Evolutionary conservation across 2,113 vertebrate species (phyloP), one percentile per base, ranked within the genome.

Genomic region (Ageneiosus marmoratus): DNA sequence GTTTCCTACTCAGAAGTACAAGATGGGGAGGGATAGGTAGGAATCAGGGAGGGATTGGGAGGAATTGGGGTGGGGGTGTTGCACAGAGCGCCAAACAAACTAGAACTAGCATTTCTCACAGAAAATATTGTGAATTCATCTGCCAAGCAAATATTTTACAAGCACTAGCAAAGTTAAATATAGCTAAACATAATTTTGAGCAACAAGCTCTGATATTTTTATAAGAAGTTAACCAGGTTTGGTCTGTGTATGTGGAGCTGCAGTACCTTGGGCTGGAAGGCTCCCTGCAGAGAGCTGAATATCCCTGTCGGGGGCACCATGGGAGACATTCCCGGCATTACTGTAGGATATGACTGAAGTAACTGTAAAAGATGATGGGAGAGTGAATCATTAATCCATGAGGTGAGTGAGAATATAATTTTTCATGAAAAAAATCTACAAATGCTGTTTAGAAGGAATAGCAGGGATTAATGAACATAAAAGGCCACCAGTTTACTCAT

Each of bases 251-350:
- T 65, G 20, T 67, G 34, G 63, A 41, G 85, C 16, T 63, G 67
- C 63, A 55, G 67, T 91, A 98, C 96, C 93, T 95, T 95, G 82
- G 96, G 95, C 7, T 95, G 95, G 91, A 95, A 95, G 11, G 95
- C 94, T 91, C 94, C 96, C 90, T 96, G 94, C 4, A 96, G 92
- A 0, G 96, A 96, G 84, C 95, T 95, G 51, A 96, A 96, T 67
- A 95, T 94, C 87, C 95, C 95, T 0, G 95, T 94, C 16, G 94
- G 93, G 73, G 94, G 93, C 58, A 96, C 95, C 94, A 95, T 94
- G 79, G 95, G 95, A 82, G 94, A 89, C 89, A 96, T 95, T 73
- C 93, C 94, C 72, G 92, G 92, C 82, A 95, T 92, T 77, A 93
- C 92, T 88, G 95, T 93, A 86, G 94, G 93, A 55, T 94, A 94